These are phyloP conservation scores for Cephalopachus bancanus DNA, from an alignment of 2,797 vertebrate genomes.

Conservation along the genomic window DNA sequence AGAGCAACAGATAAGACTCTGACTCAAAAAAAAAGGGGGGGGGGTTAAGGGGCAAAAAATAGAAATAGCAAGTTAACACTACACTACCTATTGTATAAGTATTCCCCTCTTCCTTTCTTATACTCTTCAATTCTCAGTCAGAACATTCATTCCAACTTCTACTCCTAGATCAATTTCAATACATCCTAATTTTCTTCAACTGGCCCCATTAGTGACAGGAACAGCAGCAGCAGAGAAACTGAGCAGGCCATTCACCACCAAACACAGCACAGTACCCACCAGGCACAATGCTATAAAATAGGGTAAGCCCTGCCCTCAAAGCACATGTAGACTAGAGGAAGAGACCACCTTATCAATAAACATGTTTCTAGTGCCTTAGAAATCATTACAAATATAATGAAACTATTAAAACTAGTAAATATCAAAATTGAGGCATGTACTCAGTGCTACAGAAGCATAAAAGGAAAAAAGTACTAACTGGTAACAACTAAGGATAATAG, in stretches of 20 bases:
- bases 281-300: background rate
- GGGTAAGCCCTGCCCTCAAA: background rate
- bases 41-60: background rate
- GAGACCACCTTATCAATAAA: background rate
- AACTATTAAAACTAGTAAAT: slow-evolving; percentile 46
- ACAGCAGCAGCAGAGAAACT: too few species aligned
- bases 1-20: too few species aligned
- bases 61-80: slow-evolving; percentile 14
- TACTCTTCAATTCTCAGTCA: background rate
- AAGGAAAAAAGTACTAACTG: background rate
- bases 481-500: background rate
- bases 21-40: too few species aligned
- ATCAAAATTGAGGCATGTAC: background rate
- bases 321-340: background rate
- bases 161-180: background rate
- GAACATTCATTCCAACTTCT: slow-evolving; percentile 19
- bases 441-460: background rate
- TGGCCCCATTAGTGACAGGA: background rate
- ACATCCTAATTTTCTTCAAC: background rate
- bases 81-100: background rate
- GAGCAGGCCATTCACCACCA: background rate
- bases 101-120: background rate
- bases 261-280: background rate
- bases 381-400: background rate
- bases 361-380: background rate